A percentile compares a stretch with the other conserved stretches of the same genome.
phyloP scores from a whole-genome alignment of 2,113 vertebrate genomes.

The Muntiacus muntjak region DNA sequence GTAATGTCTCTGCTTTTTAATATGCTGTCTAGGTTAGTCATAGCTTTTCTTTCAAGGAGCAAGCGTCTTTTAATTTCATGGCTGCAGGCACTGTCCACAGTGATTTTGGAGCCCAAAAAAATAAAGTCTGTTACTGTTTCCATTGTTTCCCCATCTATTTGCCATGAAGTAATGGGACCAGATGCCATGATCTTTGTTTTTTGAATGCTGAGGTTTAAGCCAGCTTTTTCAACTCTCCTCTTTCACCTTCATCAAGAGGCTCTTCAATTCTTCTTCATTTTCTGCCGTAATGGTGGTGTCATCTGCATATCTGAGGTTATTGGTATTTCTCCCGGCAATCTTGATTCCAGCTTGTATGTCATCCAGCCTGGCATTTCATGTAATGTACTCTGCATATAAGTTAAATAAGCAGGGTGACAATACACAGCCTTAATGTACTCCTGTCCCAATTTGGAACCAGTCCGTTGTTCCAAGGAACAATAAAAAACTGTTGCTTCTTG shows the following conservation, averaged over 20 bases:
- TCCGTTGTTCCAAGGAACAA: neutral
- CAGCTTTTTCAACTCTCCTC: neutral
- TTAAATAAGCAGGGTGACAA: neutral
- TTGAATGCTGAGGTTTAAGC: neutral
- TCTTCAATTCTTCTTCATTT: neutral
- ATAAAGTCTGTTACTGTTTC: neutral
- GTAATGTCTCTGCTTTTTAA: neutral
- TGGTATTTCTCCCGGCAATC: neutral
- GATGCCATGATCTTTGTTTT: neutral
- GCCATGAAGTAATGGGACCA: neutral
- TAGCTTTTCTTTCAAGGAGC: neutral
- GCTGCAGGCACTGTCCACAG: neutral
- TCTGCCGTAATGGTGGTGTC: neutral
- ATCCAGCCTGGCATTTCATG: neutral
- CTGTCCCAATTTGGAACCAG: neutral
- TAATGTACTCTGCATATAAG: neutral
- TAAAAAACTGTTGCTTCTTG: neutral
- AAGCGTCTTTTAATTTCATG: neutral
- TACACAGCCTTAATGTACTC: neutral
- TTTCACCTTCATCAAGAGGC: neutral
- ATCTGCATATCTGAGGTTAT: neutral
- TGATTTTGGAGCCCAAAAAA: neutral
- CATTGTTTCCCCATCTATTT: neutral
- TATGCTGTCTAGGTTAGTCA: neutral
- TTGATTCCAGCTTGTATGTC: neutral